Evolutionary conservation across 2,888 invertebrate species (phyloP).

Genomic region (Rhagonycha lutea): DNA sequence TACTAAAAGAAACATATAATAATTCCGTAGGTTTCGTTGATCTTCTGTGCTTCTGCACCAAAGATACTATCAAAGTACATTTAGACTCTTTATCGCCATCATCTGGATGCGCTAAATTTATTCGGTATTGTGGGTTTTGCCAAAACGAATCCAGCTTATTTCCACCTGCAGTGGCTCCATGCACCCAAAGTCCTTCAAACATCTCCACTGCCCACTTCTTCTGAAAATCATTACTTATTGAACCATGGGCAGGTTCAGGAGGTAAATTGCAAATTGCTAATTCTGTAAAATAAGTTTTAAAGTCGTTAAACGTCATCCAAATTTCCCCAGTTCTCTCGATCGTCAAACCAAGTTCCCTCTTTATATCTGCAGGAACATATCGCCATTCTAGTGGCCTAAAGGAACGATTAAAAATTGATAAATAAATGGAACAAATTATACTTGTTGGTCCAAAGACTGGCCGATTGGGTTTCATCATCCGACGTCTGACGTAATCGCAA

Average conservation of each 20-base stretch:
- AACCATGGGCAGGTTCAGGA: conserved; percentile 88
- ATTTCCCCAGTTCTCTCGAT: conserved; percentile 96
- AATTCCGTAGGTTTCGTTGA: conserved; percentile 85
- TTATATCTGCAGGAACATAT: conserved; percentile 82
- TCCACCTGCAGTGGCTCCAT: conserved; percentile 92
- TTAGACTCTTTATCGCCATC: conserved; percentile 87
- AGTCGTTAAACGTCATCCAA: conserved; percentile 96
- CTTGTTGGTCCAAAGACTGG: conserved; percentile 92
- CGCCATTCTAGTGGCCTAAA: conserved; percentile 88
- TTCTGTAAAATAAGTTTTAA: conserved; percentile 76
- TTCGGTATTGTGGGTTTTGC: conserved; percentile 90
- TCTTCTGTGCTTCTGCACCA: conserved; percentile 96
- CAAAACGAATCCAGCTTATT: conserved; percentile 90
- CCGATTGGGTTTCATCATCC: conserved; percentile 96
- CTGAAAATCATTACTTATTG: no score
- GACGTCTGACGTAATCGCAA: conserved; percentile 90
- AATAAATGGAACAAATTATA: conserved; percentile 53
- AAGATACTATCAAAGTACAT: conserved; percentile 90
- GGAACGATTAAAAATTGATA: no score
- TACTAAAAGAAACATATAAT: conserved; percentile 92
- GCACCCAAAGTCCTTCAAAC: conserved; percentile 92
- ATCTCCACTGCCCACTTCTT: conserved; percentile 93
- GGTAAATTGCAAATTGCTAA: conserved; percentile 95
- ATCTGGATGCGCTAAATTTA: conserved; percentile 75
- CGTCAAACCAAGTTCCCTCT: conserved; percentile 82